Percentiles rank a stretch among this genome's conserved stretches.
These are phyloP conservation scores for Nerophis ophidion DNA, from an alignment of 2,113 vertebrate species.

Conservation along the genomic window DNA sequence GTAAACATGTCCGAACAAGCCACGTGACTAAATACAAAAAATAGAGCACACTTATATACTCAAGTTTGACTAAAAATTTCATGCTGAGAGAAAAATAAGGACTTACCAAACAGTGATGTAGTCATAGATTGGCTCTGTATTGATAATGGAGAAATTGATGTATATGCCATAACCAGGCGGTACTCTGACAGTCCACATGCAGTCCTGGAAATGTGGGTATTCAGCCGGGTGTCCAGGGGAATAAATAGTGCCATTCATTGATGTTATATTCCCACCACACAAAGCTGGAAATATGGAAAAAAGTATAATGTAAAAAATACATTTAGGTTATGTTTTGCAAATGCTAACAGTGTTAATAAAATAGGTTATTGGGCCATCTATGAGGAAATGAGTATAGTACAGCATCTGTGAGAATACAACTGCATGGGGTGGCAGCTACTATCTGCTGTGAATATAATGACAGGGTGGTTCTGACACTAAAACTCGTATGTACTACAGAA, in stretches of 20 bases:
- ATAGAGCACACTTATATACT: background rate
- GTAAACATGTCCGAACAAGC: too few relatives aligned
- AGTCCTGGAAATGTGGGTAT: constrained; percentile 96
- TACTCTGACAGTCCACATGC: constrained; percentile 91
- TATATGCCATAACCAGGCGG: constrained; percentile 91
- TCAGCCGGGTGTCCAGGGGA: constrained; percentile 95
- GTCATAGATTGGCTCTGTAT: constrained; percentile 96
- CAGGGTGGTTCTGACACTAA: constrained; percentile 31
- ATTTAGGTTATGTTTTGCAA: background rate
- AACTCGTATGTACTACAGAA: constrained; percentile 18
- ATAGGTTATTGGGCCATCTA: constrained; percentile 13
- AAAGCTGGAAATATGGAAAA: constrained; percentile 71
- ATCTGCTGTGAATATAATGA: constrained; percentile 31
- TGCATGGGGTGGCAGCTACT: constrained; percentile 17
- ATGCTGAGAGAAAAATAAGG: constrained; percentile 2
- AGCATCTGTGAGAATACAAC: constrained; percentile 27
- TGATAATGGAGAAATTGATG: constrained; percentile 94
- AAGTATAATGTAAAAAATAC: background rate
- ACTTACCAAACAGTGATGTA: constrained; percentile 96
- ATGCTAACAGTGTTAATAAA: background rate
- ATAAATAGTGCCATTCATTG: constrained; percentile 94
- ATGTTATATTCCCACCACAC: constrained; percentile 93
- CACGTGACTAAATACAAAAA: too few relatives aligned
- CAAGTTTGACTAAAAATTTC: constrained; percentile 1
- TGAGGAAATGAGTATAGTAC: constrained; percentile 21